phyloP scores from a whole-genome alignment of 2,888 invertebrate species.

The Drosophila lacicola region DNA sequence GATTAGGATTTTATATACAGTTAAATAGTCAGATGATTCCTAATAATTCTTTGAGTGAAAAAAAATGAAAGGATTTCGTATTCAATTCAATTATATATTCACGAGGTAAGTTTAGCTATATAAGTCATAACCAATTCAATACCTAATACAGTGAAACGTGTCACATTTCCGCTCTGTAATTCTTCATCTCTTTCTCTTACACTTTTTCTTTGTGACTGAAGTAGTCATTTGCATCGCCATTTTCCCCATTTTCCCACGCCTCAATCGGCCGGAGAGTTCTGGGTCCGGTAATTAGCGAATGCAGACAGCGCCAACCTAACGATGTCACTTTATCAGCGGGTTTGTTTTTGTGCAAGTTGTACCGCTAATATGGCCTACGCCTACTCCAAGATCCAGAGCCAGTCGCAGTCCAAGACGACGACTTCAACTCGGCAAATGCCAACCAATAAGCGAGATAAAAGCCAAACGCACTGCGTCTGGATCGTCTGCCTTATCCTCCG shows the following conservation, averaged over 20 bases:
- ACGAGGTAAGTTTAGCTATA: too few relatives aligned
- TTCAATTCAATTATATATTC: too few relatives aligned
- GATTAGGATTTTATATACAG: too few relatives aligned
- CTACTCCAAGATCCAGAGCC: conserved; percentile 77
- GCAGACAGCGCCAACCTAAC: conserved; percentile 80
- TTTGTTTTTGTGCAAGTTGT: conserved; percentile 81
- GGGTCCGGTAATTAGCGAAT: conserved; percentile 73
- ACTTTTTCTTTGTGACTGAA: conserved; percentile 9
- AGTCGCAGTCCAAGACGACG: conserved; percentile 35
- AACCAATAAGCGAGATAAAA: conserved; percentile 70
- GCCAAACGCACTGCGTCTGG: conserved; percentile 76
- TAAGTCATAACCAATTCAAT: conserved; percentile 2
- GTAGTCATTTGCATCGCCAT: conserved; percentile 55
- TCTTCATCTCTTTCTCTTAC: not conserved
- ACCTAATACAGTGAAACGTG: conserved; percentile 18
- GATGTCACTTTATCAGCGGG: conserved; percentile 81
- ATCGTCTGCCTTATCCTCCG: conserved; percentile 39
- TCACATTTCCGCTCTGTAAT: conserved; percentile 23
- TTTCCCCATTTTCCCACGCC: conserved; percentile 73
- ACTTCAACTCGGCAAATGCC: conserved; percentile 65
- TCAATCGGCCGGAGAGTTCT: conserved; percentile 37
- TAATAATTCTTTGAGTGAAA: too few relatives aligned
- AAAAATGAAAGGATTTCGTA: too few relatives aligned
- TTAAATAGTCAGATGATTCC: too few relatives aligned
- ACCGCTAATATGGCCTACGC: conserved; percentile 85